Evolutionary conservation across 2,888 invertebrate genomes (phyloP), one percentile per base, ranked within the genome.

Genomic region (Phengaris alcon): DNA sequence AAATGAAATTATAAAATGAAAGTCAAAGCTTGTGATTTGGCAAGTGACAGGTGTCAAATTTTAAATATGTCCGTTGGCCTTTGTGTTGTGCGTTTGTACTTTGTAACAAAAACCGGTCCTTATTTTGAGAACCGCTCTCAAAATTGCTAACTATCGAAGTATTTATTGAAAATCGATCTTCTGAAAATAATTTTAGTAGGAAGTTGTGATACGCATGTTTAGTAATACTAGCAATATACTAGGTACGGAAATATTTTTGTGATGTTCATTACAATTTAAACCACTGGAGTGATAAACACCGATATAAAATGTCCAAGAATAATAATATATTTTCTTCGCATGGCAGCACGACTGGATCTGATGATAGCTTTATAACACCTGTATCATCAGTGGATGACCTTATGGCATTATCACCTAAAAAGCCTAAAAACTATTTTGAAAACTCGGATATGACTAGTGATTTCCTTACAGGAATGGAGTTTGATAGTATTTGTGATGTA

Each of bases 401-500:
- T 2, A 88, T 92, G 88, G 85, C 88, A 9, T 80, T 91, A 80
- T 91, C 93, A 54, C 92, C 92, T 7, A 86, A 83, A 77, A 84
- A 82, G 74, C 73, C 78, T 8, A 80, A 80, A 48, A 84, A 86
- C 57, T 55, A 80, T 6, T 79, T 78, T 4, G 86, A 86, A 64
- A 84, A 84, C 12, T 80, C 81, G 6, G 85, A 89, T 74, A 80
- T 86, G 73, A 89, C 89, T 1, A 86, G 84, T 76, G 92, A 93
- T 79, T 82, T 91, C 48, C 88, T 92, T 44, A 91, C 91, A 6
- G 91, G 91, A 13, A 77, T 86, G 2, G 89, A 89, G n/a, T 88
- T 87, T 78, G 90, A 90, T 79, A 90, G 88, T 80, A 88, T 90
- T 73, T 89, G 91, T 81, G 91, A 93, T 81, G 86, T 91, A 54